A percentile compares a stretch with the other conserved stretches of the same genome.
Conservation (phyloP, 2,888 invertebrate genomes). For the Leptopilina drosophilae region DNA sequence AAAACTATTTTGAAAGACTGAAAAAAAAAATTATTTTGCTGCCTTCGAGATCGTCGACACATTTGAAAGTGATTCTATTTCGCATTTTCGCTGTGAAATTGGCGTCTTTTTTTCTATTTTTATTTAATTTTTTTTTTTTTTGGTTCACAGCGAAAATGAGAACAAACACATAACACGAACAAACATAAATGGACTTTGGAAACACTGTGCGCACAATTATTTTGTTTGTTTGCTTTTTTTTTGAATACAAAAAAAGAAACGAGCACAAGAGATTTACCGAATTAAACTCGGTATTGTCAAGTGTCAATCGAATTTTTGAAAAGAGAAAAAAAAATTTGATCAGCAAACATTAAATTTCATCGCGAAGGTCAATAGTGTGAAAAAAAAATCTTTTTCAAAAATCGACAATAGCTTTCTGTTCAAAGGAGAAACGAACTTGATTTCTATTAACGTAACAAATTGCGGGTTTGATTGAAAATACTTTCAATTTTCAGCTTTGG, state of each 20-base stretch:
- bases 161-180: slow-evolving; percentile 33
- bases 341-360: slow-evolving; percentile 14
- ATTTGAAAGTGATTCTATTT: neutral
- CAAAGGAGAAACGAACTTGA: neutral
- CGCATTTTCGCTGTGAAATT: slow-evolving; percentile 20
- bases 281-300: slow-evolving; percentile 27
- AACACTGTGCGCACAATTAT: slow-evolving; percentile 21
- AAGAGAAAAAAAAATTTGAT: neutral
- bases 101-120: too few species aligned
- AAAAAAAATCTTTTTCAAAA: slow-evolving; percentile 23
- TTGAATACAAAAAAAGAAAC: neutral
- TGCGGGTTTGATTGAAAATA: neutral
- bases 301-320: slow-evolving; percentile 22
- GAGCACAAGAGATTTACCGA: slow-evolving; percentile 28
- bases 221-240: slow-evolving; percentile 6
- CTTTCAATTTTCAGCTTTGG: too few species aligned
- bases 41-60: slow-evolving; percentile 38
- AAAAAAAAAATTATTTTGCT: neutral
- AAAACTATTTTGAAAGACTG: slow-evolving; percentile 10
- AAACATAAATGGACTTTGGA: slow-evolving; percentile 38
- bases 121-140: too few species aligned
- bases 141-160: slow-evolving; percentile 12
- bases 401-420: neutral
- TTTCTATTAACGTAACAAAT: neutral
- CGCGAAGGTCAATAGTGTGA: neutral